Conservation (phyloP, 2,113 vertebrate genomes). For the Labrus mixtus region DNA sequence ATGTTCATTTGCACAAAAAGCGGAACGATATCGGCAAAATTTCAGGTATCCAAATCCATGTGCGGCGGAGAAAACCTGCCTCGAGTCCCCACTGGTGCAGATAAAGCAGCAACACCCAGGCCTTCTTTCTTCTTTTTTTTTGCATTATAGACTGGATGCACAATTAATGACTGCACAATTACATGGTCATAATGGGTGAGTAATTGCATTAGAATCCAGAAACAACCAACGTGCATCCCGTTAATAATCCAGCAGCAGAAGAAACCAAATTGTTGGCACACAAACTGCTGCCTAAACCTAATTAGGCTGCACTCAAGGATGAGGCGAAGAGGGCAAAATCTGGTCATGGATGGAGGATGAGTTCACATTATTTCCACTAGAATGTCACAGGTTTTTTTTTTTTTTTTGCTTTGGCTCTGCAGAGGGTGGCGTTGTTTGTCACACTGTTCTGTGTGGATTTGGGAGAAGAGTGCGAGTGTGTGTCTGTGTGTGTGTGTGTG, state of each 20-base stretch:
- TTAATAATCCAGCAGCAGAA: slow-evolving; percentile 65
- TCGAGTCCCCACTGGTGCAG: slow-evolving; percentile 11
- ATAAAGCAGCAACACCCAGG: neutral
- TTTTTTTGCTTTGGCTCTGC: slow-evolving; percentile 66
- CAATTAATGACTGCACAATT: slow-evolving; percentile 77
- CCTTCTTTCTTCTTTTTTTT: neutral
- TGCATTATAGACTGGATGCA: slow-evolving; percentile 56
- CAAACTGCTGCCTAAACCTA: slow-evolving; percentile 73
- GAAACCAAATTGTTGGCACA: slow-evolving; percentile 70
- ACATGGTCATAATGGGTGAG: slow-evolving; percentile 78
- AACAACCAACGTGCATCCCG: slow-evolving; percentile 69
- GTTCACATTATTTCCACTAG: slow-evolving; percentile 72
- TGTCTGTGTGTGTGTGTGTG: neutral
- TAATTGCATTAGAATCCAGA: slow-evolving; percentile 78
- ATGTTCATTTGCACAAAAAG: slow-evolving; percentile 66
- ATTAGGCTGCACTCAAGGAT: slow-evolving; percentile 75
- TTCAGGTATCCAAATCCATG: slow-evolving; percentile 49
- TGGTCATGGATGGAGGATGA: slow-evolving; percentile 72
- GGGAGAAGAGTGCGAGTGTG: slow-evolving; percentile 55
- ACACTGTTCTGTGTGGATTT: slow-evolving; percentile 61
- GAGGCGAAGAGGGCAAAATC: slow-evolving; percentile 61
- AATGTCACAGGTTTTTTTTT: slow-evolving; percentile 79
- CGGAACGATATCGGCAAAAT: slow-evolving; percentile 37
- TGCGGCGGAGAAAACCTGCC: slow-evolving; percentile 23
- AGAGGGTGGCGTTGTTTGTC: slow-evolving; percentile 77